These are phyloP conservation scores for Apogon talboti DNA, from an alignment of 2,797 vertebrate genomes.

Conservation along the genomic window DNA sequence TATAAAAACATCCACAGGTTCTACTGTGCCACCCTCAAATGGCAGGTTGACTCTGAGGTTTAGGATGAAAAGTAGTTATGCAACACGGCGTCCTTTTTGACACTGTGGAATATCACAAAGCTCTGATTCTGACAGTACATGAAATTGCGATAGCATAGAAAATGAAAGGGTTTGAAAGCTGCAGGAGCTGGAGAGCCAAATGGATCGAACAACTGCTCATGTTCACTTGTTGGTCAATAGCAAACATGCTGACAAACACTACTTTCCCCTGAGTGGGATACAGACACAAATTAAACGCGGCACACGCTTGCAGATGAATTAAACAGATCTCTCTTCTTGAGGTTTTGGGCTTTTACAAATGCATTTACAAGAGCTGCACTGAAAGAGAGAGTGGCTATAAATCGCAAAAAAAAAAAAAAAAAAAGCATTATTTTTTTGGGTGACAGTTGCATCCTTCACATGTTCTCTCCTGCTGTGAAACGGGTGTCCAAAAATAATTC, in stretches of 20 bases:
- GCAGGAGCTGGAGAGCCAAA: conserved; percentile 32
- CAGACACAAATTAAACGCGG: conserved; percentile 47
- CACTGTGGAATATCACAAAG: conserved; percentile 38
- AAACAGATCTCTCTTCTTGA: conserved; percentile 38
- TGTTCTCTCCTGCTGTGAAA: conserved; percentile 2
- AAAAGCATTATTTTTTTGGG: background rate
- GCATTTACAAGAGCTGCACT: conserved; percentile 9
- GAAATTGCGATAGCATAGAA: conserved; percentile 33
- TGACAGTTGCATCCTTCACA: conserved; percentile 15
- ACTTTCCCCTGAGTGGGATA: conserved; percentile 24
- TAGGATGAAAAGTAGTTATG: conserved; percentile 28
- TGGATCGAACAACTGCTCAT: conserved; percentile 39
- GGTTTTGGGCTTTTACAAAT: conserved; percentile 19
- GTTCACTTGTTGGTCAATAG: conserved; percentile 57
- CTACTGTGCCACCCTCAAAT: too few relatives aligned
- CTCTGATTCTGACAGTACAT: conserved; percentile 38
- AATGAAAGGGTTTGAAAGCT: conserved; percentile 13
- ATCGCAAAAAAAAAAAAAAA: background rate
- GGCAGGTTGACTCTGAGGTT: conserved; percentile 4
- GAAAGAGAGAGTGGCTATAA: conserved; percentile 9
- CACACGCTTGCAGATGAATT: conserved; percentile 37
- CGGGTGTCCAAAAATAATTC: conserved; percentile 33
- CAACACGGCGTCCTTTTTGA: conserved; percentile 36
- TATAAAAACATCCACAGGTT: conserved; percentile 5
- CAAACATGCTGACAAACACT: conserved; percentile 49